Evolutionary conservation across 2,888 invertebrate genomes (phyloP).

Genomic region (Drosophila aldrichi): DNA sequence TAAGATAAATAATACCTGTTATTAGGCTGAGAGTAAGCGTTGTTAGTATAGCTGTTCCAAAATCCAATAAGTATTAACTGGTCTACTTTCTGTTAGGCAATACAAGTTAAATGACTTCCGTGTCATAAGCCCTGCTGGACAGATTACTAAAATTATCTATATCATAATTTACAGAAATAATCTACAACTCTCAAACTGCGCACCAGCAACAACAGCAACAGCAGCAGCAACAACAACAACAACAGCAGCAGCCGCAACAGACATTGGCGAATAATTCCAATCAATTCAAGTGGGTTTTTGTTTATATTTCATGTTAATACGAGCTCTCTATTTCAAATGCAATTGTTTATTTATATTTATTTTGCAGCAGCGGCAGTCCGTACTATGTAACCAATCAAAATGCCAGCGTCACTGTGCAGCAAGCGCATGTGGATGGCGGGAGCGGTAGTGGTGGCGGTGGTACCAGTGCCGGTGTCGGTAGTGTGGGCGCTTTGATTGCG

Average conservation of each 20-base stretch:
- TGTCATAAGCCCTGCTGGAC: too few relatives aligned
- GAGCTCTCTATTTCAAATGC: background rate
- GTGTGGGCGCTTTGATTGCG: conserved; percentile 82
- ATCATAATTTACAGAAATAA: conserved; percentile 75
- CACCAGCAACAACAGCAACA: conserved; percentile 69
- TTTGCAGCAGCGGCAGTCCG: conserved; percentile 78
- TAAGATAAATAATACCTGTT: background rate
- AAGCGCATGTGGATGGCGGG: conserved; percentile 58
- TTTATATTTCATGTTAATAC: background rate
- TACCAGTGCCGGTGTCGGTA: conserved; percentile 53
- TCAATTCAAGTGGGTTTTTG: conserved; percentile 82
- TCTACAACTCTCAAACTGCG: conserved; percentile 83
- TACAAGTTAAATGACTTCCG: too few relatives aligned
- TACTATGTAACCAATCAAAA: conserved; percentile 83
- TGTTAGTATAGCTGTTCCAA: background rate
- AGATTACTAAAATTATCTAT: background rate
- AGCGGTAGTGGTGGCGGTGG: conserved; percentile 48
- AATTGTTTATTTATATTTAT: conserved; percentile 9
- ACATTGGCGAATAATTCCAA: conserved; percentile 83
- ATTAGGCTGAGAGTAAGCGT: background rate
- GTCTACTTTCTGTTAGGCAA: too few relatives aligned
- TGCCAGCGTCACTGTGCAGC: conserved; percentile 65
- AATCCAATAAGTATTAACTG: too few relatives aligned
- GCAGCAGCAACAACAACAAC: conserved; percentile 66
- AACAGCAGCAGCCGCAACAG: conserved; percentile 72